phyloP scores from a whole-genome alignment of 2,888 invertebrate species.

The Seladonia tumulorum region DNA sequence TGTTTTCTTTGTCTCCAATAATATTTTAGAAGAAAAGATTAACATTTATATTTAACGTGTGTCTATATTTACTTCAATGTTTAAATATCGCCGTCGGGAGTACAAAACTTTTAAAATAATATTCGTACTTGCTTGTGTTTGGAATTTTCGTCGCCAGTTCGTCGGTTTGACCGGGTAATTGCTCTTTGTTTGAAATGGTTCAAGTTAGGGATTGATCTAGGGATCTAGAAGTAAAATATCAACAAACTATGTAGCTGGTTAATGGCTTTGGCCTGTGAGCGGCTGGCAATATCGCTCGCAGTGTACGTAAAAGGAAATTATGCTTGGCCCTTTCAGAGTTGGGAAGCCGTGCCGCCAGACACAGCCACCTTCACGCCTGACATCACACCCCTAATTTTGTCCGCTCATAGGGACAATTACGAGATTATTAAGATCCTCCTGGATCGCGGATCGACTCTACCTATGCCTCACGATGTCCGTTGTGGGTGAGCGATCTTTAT shows the following conservation, averaged over 20 bases:
- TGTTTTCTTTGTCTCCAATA: too few species aligned
- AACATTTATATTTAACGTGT: too few species aligned
- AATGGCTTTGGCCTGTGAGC: background rate
- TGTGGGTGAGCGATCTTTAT: slow-evolving; percentile 77
- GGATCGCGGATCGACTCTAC: slow-evolving; percentile 96
- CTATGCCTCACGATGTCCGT: slow-evolving; percentile 97
- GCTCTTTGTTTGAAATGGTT: background rate
- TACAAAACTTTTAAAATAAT: too few species aligned
- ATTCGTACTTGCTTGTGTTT: too few species aligned
- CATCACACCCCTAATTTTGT: slow-evolving; percentile 98
- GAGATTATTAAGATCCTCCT: slow-evolving; percentile 99
- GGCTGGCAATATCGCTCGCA: background rate
- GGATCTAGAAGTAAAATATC: background rate
- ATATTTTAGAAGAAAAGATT: too few species aligned
- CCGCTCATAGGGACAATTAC: slow-evolving; percentile 99
- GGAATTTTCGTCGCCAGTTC: too few species aligned
- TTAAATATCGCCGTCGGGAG: too few species aligned
- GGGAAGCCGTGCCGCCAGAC: slow-evolving; percentile 96
- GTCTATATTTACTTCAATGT: too few species aligned
- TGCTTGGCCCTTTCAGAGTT: slow-evolving; percentile 88
- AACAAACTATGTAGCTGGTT: background rate
- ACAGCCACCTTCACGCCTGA: slow-evolving; percentile 98
- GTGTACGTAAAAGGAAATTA: background rate
- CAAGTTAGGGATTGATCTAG: background rate
- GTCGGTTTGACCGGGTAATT: too few species aligned